Percentiles rank a stretch among this genome's conserved stretches.
phyloP scores from a whole-genome alignment of 2,888 invertebrate species.

The Drosophila anomalipes region DNA sequence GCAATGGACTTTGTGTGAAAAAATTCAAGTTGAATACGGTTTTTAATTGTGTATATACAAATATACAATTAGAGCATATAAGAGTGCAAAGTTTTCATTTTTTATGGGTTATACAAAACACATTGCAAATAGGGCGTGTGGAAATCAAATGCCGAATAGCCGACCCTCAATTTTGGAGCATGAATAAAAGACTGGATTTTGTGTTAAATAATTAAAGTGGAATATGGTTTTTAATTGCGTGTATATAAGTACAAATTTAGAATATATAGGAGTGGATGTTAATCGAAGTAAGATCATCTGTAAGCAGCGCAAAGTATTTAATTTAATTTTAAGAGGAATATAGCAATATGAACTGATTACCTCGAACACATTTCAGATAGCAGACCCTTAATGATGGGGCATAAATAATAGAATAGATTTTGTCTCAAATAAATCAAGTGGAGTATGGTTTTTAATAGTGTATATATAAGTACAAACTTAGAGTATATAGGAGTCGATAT shows the following conservation, averaged over 20 bases:
- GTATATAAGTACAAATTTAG: not conserved
- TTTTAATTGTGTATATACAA: not conserved
- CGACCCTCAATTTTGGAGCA: not conserved
- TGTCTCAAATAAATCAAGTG: not conserved
- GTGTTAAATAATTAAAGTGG: not conserved
- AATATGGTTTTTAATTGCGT: not conserved
- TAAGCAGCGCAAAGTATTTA: slow-evolving; percentile 8
- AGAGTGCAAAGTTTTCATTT: not conserved
- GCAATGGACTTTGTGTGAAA: not conserved
- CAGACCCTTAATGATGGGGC: not conserved
- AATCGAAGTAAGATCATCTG: not conserved
- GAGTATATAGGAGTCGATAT: not conserved
- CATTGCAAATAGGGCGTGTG: slow-evolving; percentile 23
- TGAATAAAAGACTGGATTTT: not conserved
- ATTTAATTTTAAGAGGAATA: not conserved
- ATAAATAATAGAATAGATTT: not conserved
- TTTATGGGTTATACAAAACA: not conserved
- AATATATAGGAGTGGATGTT: not conserved
- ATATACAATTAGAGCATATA: not conserved
- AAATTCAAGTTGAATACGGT: not conserved
- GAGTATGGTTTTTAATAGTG: not conserved
- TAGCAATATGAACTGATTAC: slow-evolving; percentile 6
- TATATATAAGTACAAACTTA: not conserved
- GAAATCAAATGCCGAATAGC: not conserved
- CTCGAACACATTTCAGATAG: slow-evolving; percentile 40